Percentiles rank a stretch among this genome's conserved stretches.
These are phyloP conservation scores for Paguma larvata DNA, from an alignment of 2,797 vertebrate species.

Conservation along the genomic window DNA sequence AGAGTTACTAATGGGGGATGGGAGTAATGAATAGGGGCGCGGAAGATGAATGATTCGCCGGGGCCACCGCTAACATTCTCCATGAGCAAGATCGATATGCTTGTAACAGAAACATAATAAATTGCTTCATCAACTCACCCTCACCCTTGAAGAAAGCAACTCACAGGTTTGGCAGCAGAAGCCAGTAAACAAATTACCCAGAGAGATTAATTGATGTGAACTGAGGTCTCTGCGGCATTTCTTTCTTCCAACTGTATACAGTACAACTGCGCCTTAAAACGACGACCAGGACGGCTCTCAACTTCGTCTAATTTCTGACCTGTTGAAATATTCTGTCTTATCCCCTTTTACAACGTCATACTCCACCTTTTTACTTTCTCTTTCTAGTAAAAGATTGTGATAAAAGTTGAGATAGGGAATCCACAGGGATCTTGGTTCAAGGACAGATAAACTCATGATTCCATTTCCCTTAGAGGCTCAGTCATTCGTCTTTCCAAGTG, in stretches of 20 bases:
- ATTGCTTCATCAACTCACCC: constrained; percentile 77
- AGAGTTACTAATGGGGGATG: constrained; percentile 74
- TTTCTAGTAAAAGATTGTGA: constrained; percentile 13
- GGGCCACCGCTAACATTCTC: constrained; percentile 78
- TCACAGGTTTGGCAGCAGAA: constrained; percentile 80
- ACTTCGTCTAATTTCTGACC: constrained; percentile 46
- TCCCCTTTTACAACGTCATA: not conserved
- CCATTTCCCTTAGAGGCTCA: not conserved
- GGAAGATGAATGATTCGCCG: constrained; percentile 76
- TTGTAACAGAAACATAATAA: constrained; percentile 80
- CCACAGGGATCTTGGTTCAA: constrained; percentile 23
- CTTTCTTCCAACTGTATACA: constrained; percentile 69
- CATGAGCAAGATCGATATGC: constrained; percentile 79
- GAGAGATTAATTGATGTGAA: constrained; percentile 81
- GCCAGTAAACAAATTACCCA: constrained; percentile 80
- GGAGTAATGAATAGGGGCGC: constrained; percentile 69
- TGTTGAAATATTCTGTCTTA: not conserved
- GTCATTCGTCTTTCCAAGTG: not conserved
- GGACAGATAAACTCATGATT: not conserved
- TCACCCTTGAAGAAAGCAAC: constrained; percentile 77
- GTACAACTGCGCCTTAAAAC: constrained; percentile 12
- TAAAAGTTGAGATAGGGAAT: constrained; percentile 35
- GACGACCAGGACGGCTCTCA: not conserved
- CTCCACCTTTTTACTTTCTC: constrained; percentile 21
- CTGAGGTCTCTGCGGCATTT: constrained; percentile 56